phyloP scores from a whole-genome alignment of 2,113 vertebrate genomes.

The Sinocyclocheilus anophthalmus region DNA sequence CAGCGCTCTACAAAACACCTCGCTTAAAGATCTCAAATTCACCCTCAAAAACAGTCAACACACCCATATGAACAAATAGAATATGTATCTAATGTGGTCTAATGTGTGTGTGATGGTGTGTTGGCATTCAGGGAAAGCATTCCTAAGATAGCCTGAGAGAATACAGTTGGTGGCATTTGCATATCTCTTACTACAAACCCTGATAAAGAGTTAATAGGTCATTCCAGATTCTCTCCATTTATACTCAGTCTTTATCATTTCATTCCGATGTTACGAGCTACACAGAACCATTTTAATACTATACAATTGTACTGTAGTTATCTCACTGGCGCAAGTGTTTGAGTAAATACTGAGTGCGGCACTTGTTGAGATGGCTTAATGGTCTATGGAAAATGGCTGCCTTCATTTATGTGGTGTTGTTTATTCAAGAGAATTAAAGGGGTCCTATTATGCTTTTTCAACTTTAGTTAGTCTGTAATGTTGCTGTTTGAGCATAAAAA shows the following conservation, averaged over 20 bases:
- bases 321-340: not conserved
- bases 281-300: slow-evolving; percentile 63
- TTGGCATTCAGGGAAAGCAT: slow-evolving; percentile 31
- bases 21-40: slow-evolving; percentile 10
- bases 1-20: slow-evolving; percentile 24
- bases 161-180: slow-evolving; percentile 69
- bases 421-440: not conserved
- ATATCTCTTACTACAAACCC: slow-evolving; percentile 48
- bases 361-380: not conserved
- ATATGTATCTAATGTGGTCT: not conserved
- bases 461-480: no score
- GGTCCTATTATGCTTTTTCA: no score
- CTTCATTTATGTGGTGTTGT: not conserved
- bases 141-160: slow-evolving; percentile 32
- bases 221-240: slow-evolving; percentile 33
- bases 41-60: slow-evolving; percentile 37
- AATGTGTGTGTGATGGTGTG: slow-evolving; percentile 8
- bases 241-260: slow-evolving; percentile 22
- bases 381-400: not conserved
- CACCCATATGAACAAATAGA: not conserved
- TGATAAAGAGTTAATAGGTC: slow-evolving; percentile 55
- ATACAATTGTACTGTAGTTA: not conserved
- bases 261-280: not conserved
- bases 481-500: no score
- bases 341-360: not conserved